Conservation (phyloP, 2,113 vertebrate species). For the Bubalus kerabau region DNA sequence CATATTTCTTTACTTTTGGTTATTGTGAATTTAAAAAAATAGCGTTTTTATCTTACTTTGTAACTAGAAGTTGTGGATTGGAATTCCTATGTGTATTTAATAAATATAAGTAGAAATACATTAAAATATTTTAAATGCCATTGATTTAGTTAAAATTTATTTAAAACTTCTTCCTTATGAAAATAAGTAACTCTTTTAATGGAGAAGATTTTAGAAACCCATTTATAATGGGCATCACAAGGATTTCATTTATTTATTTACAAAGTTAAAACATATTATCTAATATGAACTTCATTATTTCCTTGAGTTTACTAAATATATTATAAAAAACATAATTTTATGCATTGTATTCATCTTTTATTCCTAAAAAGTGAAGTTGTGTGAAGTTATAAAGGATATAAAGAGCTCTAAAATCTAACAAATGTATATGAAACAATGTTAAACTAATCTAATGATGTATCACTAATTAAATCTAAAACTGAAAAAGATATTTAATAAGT, state of each 20-base stretch:
- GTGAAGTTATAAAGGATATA: not conserved
- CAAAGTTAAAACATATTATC: not conserved
- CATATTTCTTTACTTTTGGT: not conserved
- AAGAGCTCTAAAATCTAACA: not conserved
- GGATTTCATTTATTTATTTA: not conserved
- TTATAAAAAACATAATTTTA: not conserved
- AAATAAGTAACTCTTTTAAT: not conserved
- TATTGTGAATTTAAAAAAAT: not conserved
- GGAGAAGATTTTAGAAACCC: not conserved
- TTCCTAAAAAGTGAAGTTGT: not conserved
- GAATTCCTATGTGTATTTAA: not conserved
- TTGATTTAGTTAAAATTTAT: not conserved
- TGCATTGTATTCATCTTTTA: not conserved
- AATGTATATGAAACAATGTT: not conserved
- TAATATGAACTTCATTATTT: not conserved
- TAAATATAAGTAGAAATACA: not conserved
- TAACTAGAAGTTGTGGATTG: not conserved
- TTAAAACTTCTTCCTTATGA: not conserved
- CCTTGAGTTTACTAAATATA: not conserved
- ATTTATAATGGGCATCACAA: not conserved
- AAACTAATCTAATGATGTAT: not conserved
- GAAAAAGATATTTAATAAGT: not conserved
- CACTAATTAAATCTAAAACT: not conserved
- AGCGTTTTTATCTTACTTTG: not conserved
- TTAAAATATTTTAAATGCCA: not conserved